phyloP scores from a whole-genome alignment of 2,113 vertebrate genomes.

The Charadrius vociferus region DNA sequence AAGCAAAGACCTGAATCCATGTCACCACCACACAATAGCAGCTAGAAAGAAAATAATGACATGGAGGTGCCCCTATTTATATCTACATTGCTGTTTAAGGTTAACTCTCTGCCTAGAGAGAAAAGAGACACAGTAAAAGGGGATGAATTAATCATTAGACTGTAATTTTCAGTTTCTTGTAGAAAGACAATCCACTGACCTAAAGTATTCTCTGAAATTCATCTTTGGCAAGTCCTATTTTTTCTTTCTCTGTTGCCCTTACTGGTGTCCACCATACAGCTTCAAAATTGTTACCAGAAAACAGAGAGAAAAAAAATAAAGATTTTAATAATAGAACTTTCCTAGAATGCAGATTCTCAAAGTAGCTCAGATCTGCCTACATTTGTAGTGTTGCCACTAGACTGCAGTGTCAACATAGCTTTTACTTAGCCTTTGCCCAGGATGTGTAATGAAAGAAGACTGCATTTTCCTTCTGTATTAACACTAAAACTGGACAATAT shows the following conservation, averaged over 20 bases:
- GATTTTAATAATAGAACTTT: neutral
- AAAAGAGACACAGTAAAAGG: neutral
- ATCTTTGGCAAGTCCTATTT: neutral
- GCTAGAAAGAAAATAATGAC: neutral
- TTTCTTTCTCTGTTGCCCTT: neutral
- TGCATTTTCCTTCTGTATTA: neutral
- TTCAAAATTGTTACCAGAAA: neutral
- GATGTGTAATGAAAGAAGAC: neutral
- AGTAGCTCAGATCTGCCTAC: neutral
- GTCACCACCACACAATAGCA: neutral
- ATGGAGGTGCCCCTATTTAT: accelerated
- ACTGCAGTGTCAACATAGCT: neutral
- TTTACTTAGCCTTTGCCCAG: neutral
- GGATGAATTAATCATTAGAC: neutral
- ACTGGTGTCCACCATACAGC: neutral
- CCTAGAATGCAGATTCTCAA: neutral
- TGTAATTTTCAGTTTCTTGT: neutral
- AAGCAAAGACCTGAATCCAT: neutral
- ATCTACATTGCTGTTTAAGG: neutral
- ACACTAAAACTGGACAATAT: neutral
- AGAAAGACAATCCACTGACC: neutral
- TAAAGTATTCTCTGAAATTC: neutral
- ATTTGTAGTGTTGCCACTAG: neutral
- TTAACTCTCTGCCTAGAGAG: neutral
- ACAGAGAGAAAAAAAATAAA: neutral